A percentile compares a stretch with the other conserved stretches of the same genome.
Evolutionary conservation across 2,888 invertebrate species (phyloP).

Genomic region (Rhamphomyia laevipes): DNA sequence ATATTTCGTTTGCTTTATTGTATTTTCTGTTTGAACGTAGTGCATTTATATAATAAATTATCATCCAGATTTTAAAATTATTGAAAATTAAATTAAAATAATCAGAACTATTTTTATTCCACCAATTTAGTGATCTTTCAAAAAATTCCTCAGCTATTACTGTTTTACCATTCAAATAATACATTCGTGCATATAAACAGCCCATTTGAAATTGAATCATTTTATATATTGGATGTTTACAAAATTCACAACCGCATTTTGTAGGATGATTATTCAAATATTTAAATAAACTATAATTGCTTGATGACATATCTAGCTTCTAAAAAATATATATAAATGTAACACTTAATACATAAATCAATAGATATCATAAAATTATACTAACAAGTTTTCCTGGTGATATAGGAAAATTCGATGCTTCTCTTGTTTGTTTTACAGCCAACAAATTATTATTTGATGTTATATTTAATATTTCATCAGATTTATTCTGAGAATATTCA

Average conservation of each 20-base stretch:
- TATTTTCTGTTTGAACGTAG: too few species aligned
- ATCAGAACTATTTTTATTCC: not conserved
- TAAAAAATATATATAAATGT: not conserved
- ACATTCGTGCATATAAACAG: constrained; percentile 26
- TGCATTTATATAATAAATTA: too few species aligned
- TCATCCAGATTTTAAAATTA: too few species aligned
- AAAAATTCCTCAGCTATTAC: constrained; percentile 25
- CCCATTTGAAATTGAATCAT: constrained; percentile 26
- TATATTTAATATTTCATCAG: not conserved
- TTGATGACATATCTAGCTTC: constrained; percentile 6
- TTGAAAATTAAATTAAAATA: too few species aligned
- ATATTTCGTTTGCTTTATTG: too few species aligned
- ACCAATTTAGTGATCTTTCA: constrained; percentile 20
- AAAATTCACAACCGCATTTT: constrained; percentile 13
- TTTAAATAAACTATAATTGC: constrained; percentile 3
- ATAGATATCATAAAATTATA: too few species aligned
- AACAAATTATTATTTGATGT: not conserved
- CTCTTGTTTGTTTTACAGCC: not conserved
- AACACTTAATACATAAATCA: not conserved
- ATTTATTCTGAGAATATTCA: too few species aligned
- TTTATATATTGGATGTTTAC: constrained; percentile 17
- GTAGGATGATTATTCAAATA: constrained; percentile 11
- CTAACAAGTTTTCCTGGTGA: not conserved
- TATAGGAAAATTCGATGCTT: not conserved
- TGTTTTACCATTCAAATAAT: constrained; percentile 24